Evolutionary conservation across 2,113 vertebrate species (phyloP).

Genomic region (Malurus melanocephalus): DNA sequence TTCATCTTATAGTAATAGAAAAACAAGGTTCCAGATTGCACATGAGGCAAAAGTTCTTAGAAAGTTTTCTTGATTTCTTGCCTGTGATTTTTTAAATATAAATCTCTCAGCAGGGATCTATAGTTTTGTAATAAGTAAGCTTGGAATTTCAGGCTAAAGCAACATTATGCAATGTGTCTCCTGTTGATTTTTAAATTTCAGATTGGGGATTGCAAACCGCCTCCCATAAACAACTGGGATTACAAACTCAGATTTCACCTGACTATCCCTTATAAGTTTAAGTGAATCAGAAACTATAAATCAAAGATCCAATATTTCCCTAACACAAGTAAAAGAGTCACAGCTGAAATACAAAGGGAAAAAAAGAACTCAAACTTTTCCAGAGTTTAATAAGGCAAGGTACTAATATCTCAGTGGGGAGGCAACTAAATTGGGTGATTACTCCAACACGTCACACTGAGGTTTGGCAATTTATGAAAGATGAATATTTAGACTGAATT

Average conservation of each 20-base stretch:
- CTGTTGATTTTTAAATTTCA: background rate
- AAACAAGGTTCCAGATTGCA: background rate
- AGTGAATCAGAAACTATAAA: background rate
- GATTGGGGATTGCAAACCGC: background rate
- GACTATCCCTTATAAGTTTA: background rate
- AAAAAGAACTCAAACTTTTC: background rate
- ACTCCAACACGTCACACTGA: background rate
- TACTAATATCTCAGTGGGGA: background rate
- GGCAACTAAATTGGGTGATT: constrained; percentile 15
- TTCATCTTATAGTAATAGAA: background rate
- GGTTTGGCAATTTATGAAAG: background rate
- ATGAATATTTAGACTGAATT: background rate
- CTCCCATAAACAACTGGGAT: background rate
- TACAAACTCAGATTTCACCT: background rate
- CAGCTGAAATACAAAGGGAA: background rate
- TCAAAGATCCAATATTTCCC: background rate
- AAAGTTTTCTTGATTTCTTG: background rate
- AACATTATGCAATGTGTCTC: background rate
- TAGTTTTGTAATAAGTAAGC: background rate
- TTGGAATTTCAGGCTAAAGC: background rate
- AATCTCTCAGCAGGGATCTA: background rate
- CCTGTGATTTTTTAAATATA: background rate
- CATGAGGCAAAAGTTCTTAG: background rate
- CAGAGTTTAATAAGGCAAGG: background rate
- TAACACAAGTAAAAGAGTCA: background rate